Conservation (phyloP, 1,140 invertebrate species). For the Apis dorsata region DNA sequence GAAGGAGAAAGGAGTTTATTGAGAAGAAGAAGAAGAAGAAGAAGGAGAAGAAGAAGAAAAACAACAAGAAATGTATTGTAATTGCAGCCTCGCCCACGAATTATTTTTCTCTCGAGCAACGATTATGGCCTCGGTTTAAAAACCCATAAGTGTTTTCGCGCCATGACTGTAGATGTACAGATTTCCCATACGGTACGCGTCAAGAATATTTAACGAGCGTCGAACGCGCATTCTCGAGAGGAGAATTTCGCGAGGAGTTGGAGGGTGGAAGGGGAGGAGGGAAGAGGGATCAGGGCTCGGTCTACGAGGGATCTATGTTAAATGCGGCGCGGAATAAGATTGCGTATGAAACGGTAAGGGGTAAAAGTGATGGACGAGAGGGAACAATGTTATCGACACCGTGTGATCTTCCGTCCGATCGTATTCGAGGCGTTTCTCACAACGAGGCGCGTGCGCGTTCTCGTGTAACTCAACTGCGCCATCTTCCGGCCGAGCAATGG, state of each 20-base stretch:
- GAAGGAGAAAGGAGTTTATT: neutral
- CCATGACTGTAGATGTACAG: neutral
- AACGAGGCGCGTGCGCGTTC: conserved; percentile 41
- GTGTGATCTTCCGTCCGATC: conserved; percentile 50
- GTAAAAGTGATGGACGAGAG: conserved; percentile 66
- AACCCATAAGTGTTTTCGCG: conserved; percentile 9
- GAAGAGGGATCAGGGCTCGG: neutral
- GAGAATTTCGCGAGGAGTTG: conserved; percentile 48
- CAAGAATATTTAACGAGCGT: conserved; percentile 42
- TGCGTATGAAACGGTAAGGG: conserved; percentile 29
- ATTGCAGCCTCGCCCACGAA: conserved; percentile 21
- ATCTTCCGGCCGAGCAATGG: neutral
- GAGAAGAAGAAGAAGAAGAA: too few relatives aligned
- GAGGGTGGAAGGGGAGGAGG: conserved; percentile 35
- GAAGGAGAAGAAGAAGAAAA: too few relatives aligned
- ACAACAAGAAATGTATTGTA: neutral
- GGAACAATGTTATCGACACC: conserved; percentile 72
- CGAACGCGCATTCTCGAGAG: neutral
- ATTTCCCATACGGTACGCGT: neutral
- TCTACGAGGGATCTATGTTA: conserved; percentile 51
- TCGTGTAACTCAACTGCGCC: conserved; percentile 33
- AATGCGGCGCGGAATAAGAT: conserved; percentile 59
- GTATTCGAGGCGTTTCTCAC: conserved; percentile 60
- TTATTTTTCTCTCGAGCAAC: neutral
- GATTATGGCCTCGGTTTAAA: neutral